phyloP scores from a whole-genome alignment of 1,140 invertebrate genomes.

The Riptortus pedestris region DNA sequence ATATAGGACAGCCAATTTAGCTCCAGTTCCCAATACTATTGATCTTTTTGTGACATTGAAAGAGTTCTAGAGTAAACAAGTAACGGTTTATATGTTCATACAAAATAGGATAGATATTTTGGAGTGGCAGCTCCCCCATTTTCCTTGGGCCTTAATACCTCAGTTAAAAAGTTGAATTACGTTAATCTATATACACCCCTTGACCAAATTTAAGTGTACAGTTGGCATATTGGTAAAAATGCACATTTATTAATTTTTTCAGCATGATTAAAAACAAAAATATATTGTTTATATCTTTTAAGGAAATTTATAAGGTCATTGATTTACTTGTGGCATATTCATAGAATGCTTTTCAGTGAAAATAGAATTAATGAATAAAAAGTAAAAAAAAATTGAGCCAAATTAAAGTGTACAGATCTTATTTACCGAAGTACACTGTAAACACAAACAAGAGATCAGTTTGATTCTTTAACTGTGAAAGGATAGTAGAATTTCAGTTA shows the following conservation, averaged over 20 bases:
- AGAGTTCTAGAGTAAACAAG: no score
- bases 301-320: neutral
- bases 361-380: neutral
- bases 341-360: neutral
- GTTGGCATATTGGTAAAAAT: neutral
- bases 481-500: neutral
- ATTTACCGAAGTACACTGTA: neutral
- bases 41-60: no score
- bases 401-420: neutral
- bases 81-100: no score
- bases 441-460: neutral
- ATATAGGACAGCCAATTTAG: no score
- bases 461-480: neutral
- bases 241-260: neutral
- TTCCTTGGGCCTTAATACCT: no score
- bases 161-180: no score
- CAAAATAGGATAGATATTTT: no score
- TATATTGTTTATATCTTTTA: neutral
- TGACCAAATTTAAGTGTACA: neutral
- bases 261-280: neutral
- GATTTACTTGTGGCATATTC: neutral
- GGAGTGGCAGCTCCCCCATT: no score
- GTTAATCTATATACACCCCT: neutral
- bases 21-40: no score
- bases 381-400: neutral